Conservation (phyloP, 1,140 invertebrate genomes). For the Hypsibius dujardini region DNA sequence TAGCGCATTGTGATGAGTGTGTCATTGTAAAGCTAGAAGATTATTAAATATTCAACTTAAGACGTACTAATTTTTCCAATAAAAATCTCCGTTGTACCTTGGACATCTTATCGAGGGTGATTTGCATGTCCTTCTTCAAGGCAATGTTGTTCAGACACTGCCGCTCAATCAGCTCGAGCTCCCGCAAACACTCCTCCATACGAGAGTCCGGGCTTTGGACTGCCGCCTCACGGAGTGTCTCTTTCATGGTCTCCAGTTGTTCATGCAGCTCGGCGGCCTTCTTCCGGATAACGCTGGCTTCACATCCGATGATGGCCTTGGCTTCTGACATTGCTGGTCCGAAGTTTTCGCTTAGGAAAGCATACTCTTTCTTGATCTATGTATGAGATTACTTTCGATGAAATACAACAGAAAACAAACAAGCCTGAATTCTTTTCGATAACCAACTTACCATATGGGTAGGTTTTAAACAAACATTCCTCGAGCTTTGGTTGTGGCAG, state of each 20-base stretch:
- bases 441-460: background rate
- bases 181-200: background rate
- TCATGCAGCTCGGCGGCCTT: background rate
- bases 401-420: too few relatives aligned
- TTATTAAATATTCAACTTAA: background rate
- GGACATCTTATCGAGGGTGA: slow-evolving; percentile 2
- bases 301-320: background rate
- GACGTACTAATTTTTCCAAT: background rate
- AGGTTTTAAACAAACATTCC: background rate
- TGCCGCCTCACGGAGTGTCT: background rate
- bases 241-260: background rate
- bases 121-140: background rate
- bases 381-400: too few relatives aligned
- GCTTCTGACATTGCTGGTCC: background rate
- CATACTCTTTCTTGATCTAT: background rate
- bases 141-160: background rate
- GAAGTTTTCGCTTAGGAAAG: background rate
- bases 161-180: background rate
- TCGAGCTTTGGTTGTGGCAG: background rate
- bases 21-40: slow-evolving; percentile 6
- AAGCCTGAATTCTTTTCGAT: background rate
- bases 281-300: background rate
- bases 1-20: background rate
- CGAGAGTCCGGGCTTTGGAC: background rate
- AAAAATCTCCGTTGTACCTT: slow-evolving; percentile 3